Percentiles rank a stretch among this genome's conserved stretches.
Evolutionary conservation across 2,888 invertebrate genomes (phyloP).

Genomic region (Drosophila conformis): DNA sequence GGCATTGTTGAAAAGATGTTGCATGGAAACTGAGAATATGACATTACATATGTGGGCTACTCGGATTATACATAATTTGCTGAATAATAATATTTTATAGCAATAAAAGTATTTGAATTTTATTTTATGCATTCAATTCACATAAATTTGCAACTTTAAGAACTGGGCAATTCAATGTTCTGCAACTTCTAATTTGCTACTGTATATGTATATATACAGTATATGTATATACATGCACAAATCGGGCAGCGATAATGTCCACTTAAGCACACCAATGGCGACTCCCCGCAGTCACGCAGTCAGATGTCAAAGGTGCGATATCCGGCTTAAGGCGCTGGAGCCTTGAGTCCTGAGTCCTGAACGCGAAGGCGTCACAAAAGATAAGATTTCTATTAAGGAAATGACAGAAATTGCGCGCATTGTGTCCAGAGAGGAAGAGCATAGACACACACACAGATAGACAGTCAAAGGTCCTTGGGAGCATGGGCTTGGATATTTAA

Average conservation of each 20-base stretch:
- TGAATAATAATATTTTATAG: not conserved
- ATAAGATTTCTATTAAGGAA: slow-evolving; percentile 85
- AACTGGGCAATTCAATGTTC: not conserved
- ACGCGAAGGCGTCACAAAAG: slow-evolving; percentile 69
- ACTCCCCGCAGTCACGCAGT: slow-evolving; percentile 37
- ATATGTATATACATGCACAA: not conserved
- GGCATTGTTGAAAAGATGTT: not conserved
- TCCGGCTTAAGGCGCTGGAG: slow-evolving; percentile 59
- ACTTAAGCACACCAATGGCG: slow-evolving; percentile 46
- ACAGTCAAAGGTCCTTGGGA: slow-evolving; percentile 46
- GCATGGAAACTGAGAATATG: slow-evolving; percentile 18
- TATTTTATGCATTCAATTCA: not conserved
- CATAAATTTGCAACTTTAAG: not conserved
- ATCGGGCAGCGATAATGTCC: slow-evolving; percentile 44
- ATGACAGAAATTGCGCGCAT: slow-evolving; percentile 84
- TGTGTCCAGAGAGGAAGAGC: slow-evolving; percentile 57
- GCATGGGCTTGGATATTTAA: slow-evolving; percentile 70
- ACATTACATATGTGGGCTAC: slow-evolving; percentile 14
- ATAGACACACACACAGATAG: not conserved
- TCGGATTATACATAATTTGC: not conserved
- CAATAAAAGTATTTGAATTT: not conserved
- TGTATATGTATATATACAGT: not conserved
- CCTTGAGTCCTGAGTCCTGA: slow-evolving; percentile 4
- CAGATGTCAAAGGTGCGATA: slow-evolving; percentile 82
- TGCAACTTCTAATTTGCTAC: not conserved